Conservation (phyloP, 2,113 vertebrate species). For the Oryzias curvinotus region DNA sequence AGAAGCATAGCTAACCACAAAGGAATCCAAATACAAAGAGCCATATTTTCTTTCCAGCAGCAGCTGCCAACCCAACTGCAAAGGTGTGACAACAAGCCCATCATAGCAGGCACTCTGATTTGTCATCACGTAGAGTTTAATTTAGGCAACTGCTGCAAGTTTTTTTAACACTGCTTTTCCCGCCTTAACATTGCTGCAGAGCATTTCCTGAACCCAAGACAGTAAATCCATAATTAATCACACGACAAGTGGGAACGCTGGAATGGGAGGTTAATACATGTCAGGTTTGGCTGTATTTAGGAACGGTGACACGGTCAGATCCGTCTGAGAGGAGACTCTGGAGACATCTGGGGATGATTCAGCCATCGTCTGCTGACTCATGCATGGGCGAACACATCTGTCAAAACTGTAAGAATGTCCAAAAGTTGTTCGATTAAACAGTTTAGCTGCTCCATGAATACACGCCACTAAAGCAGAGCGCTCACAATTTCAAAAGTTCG, state of each 20-base stretch:
- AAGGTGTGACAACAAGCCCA: not conserved
- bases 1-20: not conserved
- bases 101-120: not conserved
- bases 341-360: not conserved
- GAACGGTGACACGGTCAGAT: not conserved
- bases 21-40: not conserved
- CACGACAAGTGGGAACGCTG: not conserved
- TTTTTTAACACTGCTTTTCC: not conserved
- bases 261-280: not conserved
- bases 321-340: not conserved
- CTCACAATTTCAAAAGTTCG: no score
- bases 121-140: not conserved
- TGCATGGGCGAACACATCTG: not conserved
- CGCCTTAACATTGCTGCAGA: not conserved
- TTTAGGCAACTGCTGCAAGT: not conserved
- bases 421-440: not conserved
- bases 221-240: conserved; percentile 1
- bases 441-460: not conserved
- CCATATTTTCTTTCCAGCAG: not conserved
- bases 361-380: not conserved
- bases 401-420: not conserved
- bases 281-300: not conserved
- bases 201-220: not conserved
- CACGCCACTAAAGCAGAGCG: no score
- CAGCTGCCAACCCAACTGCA: no score